Conservation (phyloP, 2,797 vertebrate genomes). For the Phoeniculus purpureus region DNA sequence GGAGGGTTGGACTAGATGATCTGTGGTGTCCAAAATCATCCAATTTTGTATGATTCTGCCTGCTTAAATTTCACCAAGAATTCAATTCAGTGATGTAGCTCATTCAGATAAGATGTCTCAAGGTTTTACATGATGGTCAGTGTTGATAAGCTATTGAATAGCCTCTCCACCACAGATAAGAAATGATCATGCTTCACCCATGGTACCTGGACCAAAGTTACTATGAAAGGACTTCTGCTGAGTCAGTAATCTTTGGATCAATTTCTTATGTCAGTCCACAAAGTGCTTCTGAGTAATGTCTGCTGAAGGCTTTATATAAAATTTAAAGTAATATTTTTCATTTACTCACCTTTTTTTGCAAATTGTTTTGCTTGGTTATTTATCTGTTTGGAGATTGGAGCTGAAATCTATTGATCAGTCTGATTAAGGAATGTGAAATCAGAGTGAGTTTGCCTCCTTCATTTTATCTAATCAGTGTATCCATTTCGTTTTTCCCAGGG, state of each 20-base stretch:
- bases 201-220: background rate
- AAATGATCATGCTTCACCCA: background rate
- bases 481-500: conserved; percentile 6
- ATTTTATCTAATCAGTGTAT: conserved; percentile 12
- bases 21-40: too few relatives aligned
- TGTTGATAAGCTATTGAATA: background rate
- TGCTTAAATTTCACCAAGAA: background rate
- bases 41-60: background rate
- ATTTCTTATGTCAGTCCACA: conserved; percentile 5
- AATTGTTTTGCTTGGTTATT: conserved; percentile 40
- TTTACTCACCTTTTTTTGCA: background rate
- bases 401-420: conserved; percentile 32
- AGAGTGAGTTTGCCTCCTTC: background rate
- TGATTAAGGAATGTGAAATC: conserved; percentile 31
- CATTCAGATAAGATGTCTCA: accelerated
- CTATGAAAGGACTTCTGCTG: background rate
- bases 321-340: conserved; percentile 20
- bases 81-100: accelerated
- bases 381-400: conserved; percentile 38
- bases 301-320: conserved; percentile 17
- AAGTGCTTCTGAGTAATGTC: conserved; percentile 40
- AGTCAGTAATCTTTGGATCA: conserved; percentile 19
- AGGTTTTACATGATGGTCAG: background rate
- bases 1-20: background rate
- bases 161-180: background rate